Evolutionary conservation across 2,888 invertebrate genomes (phyloP).

Genomic region (Notodonta dromedarius): DNA sequence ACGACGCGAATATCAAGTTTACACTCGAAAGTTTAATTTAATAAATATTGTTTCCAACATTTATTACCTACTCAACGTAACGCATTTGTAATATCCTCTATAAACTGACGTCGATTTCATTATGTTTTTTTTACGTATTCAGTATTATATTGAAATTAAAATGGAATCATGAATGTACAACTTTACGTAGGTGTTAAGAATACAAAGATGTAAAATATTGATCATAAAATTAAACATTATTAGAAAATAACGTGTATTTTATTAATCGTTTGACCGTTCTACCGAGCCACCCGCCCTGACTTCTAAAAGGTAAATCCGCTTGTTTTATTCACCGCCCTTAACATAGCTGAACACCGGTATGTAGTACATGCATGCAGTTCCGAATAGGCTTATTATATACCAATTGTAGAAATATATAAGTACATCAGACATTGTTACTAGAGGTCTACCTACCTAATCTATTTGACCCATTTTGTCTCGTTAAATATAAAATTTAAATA

Average conservation of each 20-base stretch:
- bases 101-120: slow-evolving; percentile 10
- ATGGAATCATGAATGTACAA: slow-evolving; percentile 55
- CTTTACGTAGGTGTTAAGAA: slow-evolving; percentile 58
- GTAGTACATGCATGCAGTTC: too few species aligned
- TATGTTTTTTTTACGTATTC: slow-evolving; percentile 20
- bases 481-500: too few species aligned
- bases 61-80: slow-evolving; percentile 22
- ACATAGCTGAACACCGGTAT: too few species aligned
- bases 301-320: too few species aligned
- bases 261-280: background rate
- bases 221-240: slow-evolving; percentile 42
- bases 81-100: slow-evolving; percentile 18
- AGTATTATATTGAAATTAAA: slow-evolving; percentile 59
- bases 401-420: too few species aligned
- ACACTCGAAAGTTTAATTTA: slow-evolving; percentile 23
- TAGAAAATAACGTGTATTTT: slow-evolving; percentile 30
- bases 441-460: too few species aligned
- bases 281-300: too few species aligned
- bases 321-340: too few species aligned
- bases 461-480: too few species aligned
- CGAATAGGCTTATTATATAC: too few species aligned
- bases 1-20: slow-evolving; percentile 11
- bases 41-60: slow-evolving; percentile 20
- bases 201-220: slow-evolving; percentile 54
- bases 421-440: background rate